Conservation (phyloP, 2,113 vertebrate genomes). For the Dendrocopos noguchii region DNA sequence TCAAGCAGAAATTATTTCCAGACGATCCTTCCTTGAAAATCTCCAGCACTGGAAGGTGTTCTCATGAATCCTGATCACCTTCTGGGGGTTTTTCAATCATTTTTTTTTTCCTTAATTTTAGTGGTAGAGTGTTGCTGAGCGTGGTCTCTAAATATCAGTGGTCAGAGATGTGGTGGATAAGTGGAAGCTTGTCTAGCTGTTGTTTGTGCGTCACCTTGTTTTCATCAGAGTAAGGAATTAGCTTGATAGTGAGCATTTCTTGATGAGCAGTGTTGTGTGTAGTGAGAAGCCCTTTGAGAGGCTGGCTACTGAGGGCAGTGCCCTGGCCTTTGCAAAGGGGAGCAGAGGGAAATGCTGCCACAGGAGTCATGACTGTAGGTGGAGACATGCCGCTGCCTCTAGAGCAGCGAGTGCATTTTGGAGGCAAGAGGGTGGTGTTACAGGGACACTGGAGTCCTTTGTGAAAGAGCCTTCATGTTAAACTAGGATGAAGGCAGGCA, state of each 20-base stretch:
- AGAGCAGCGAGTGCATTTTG: not conserved
- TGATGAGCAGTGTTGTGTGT: not conserved
- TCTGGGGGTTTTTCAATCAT: not conserved
- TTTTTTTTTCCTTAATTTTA: not conserved
- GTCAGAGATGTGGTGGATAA: not conserved
- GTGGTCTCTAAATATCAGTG: not conserved
- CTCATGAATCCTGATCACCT: not conserved
- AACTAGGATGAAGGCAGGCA: not conserved
- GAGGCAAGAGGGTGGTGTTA: rapidly evolving
- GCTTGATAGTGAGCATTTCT: not conserved
- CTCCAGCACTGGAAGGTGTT: not conserved
- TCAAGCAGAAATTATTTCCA: not conserved
- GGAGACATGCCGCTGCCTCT: not conserved
- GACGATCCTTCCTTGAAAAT: not conserved
- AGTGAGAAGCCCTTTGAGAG: not conserved
- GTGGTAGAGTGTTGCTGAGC: not conserved
- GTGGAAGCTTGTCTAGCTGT: not conserved
- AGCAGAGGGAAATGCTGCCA: not conserved
- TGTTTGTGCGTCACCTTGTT: not conserved
- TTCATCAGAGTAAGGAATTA: not conserved
- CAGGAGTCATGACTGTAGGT: not conserved
- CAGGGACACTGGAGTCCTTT: not conserved
- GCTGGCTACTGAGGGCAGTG: not conserved
- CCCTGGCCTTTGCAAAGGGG: not conserved
- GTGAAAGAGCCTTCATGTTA: not conserved